These are phyloP conservation scores for Sebastes itinus DNA, from an alignment of 2,797 vertebrate species.

Conservation along the genomic window DNA sequence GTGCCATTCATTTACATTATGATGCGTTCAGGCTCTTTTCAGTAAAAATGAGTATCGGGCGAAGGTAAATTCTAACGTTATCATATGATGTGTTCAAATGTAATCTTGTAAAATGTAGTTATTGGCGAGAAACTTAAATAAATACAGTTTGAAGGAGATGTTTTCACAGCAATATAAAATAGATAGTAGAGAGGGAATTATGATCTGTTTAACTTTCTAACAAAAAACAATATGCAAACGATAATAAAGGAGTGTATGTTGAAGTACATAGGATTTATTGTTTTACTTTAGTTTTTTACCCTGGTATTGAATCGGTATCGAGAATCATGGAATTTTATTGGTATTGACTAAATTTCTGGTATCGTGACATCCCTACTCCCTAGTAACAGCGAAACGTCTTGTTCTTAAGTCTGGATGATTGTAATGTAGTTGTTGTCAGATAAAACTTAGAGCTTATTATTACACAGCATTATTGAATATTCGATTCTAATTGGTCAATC, in stretches of 20 bases:
- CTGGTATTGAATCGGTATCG: background rate
- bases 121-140: too few relatives aligned
- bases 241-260: background rate
- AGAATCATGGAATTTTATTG: background rate
- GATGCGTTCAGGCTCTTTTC: too few relatives aligned
- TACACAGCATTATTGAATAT: too few relatives aligned
- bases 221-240: background rate
- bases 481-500: too few relatives aligned
- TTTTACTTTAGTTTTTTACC: background rate
- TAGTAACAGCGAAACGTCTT: background rate
- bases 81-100: too few relatives aligned
- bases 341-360: background rate
- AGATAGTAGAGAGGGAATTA: too few relatives aligned
- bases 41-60: accelerated
- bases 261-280: too few relatives aligned
- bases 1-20: too few relatives aligned
- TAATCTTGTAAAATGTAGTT: too few relatives aligned
- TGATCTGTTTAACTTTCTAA: background rate
- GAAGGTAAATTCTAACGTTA: too few relatives aligned
- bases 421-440: background rate
- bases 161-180: too few relatives aligned
- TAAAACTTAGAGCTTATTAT: background rate
- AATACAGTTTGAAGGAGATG: too few relatives aligned
- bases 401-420: background rate
- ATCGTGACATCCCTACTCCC: background rate